These are phyloP conservation scores for Teleogryllus oceanicus DNA, from an alignment of 2,888 invertebrate species.

Conservation along the genomic window DNA sequence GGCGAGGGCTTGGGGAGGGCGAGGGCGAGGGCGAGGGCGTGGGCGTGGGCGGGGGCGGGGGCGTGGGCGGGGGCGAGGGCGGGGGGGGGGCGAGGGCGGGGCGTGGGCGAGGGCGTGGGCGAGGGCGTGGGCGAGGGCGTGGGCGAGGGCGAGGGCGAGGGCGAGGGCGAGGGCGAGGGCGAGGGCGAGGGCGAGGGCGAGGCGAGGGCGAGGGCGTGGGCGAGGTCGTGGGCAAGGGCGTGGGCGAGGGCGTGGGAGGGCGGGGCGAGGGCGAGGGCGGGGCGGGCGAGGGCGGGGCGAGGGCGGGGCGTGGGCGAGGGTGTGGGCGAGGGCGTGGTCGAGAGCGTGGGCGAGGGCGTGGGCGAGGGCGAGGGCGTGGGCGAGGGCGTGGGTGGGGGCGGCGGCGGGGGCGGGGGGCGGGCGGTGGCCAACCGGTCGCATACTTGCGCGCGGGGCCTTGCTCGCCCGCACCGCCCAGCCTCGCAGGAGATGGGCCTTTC, in stretches of 20 bases:
- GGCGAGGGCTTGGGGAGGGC: no score
- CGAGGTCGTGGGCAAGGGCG: neutral
- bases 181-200: neutral
- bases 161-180: neutral
- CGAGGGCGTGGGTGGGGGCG: no score
- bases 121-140: neutral
- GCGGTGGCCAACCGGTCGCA: neutral
- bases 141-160: no score
- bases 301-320: neutral
- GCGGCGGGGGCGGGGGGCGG: neutral
- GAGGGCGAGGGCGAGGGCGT: rapidly evolving
- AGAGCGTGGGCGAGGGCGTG: neutral
- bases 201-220: neutral
- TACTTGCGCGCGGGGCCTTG: neutral
- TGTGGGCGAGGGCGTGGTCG: neutral
- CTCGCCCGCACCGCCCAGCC: neutral
- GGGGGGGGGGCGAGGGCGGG: neutral
- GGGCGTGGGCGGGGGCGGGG: neutral
- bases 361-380: neutral
- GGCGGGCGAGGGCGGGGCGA: neutral
- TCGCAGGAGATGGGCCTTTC: slow-evolving; percentile 6
- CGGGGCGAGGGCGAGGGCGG: neutral
- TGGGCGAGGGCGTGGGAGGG: no score
- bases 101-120: neutral
- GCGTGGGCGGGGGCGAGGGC: no score